Evolutionary conservation across 2,888 invertebrate species (phyloP).

Genomic region (Ormyrus rosae): DNA sequence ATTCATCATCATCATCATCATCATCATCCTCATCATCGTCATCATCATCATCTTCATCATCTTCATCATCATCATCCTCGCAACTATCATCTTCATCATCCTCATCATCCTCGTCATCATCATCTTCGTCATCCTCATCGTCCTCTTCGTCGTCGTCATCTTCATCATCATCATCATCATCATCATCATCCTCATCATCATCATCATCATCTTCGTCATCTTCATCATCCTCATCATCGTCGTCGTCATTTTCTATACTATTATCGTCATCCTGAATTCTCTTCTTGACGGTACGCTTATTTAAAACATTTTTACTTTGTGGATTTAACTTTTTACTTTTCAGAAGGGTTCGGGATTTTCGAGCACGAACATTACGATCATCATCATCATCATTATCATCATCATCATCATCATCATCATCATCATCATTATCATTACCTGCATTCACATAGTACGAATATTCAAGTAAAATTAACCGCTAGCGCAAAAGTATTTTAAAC

Average conservation of each 20-base stretch:
- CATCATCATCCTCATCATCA: slow-evolving; percentile 75
- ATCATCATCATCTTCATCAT: slow-evolving; percentile 70
- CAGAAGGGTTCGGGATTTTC: slow-evolving; percentile 34
- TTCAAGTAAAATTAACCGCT: slow-evolving; percentile 50
- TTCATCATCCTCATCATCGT: slow-evolving; percentile 76
- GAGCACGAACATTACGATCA: slow-evolving; percentile 65
- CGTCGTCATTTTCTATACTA: slow-evolving; percentile 78
- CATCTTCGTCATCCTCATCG: slow-evolving; percentile 74
- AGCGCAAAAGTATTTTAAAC: slow-evolving; percentile 16
- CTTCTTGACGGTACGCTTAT: slow-evolving; percentile 37
- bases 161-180: slow-evolving; percentile 75
- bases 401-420: slow-evolving; percentile 77
- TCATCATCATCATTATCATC: slow-evolving; percentile 69
- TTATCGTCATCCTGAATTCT: slow-evolving; percentile 77
- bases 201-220: slow-evolving; percentile 75
- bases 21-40: slow-evolving; percentile 73
- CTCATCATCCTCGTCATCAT: slow-evolving; percentile 71
- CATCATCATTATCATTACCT: slow-evolving; percentile 77
- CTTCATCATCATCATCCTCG: slow-evolving; percentile 76
- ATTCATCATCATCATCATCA: slow-evolving; percentile 71
- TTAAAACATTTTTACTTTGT: slow-evolving; percentile 42
- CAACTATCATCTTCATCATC: slow-evolving; percentile 75
- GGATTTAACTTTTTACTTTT: slow-evolving; percentile 42
- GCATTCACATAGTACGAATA: slow-evolving; percentile 53
- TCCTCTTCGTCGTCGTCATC: slow-evolving; percentile 72